Base-by-base conservation (phyloP, 2,797 vertebrate species). In the Chlorospingus semifuscus region DNA sequence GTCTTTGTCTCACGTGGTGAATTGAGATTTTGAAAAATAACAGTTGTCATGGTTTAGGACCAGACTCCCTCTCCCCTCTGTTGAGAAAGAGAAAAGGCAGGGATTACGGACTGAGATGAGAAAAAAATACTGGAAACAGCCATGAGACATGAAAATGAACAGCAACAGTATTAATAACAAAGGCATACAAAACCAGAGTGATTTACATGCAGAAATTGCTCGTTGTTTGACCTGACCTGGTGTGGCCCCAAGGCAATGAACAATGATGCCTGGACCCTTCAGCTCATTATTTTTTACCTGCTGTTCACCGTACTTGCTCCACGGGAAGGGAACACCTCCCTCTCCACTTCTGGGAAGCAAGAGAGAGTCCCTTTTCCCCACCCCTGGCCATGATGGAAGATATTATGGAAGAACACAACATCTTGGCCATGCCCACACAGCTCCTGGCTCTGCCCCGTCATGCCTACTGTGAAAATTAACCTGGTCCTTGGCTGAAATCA, bases 181-280 rank as follows among this genome's bases (percentile, higher is more conserved):
- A 65, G 30, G 3, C 32, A 26, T 9, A 26, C 3, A 49, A 41
- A 56, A 49, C 24, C 29, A 39, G 8, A 8, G 7, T 64, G 59
- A 41, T 47, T 64, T 56, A 21, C 20, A 56, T 32, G 26, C 7
- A 49, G 23, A 74, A 24, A 36, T 36, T 32, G 9, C 36, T 57
- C 32, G 57, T 42, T 1, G 1, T 32, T 50, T 49, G 17, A 15
- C 17, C 16, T 0, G 0, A 32, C 9, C 30, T 5, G 1, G 11
- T 9, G 13, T 21, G 34, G 21, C 21, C 26, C 36, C 13, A 41
- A 21, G 32, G 6, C 12, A 32, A 15, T 49, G 52, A 41, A 22
- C 21, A 47, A 7, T 26, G 11, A 2, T 21, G 14, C 30, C 52
- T 42, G 32, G 14, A 49, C 32, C 5, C 11, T 39, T 22, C 26